Base-by-base conservation (phyloP, 1,140 invertebrate species). In the Paralvinella palmiformis region DNA sequence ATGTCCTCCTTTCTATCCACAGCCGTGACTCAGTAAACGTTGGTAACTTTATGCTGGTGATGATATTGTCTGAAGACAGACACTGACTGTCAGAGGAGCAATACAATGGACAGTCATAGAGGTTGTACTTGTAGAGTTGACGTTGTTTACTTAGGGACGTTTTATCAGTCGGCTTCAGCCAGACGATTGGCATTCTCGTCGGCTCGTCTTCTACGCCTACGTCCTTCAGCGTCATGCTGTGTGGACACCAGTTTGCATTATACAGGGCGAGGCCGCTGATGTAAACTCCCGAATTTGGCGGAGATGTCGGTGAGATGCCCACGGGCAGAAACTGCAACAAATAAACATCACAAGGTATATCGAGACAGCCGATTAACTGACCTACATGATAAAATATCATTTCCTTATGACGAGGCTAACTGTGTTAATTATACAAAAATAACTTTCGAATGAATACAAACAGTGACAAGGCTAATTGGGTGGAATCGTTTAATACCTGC, bases 241-340 rank as follows among this genome's bases (percentile, higher is more conserved):
- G n/a, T n/a, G 56, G 65, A 62, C 78, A 75, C 77, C 77, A 79
- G 17, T 68, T 64, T 41, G 77, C 77, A 67, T 79, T 75, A 58
- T 74, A 65, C 13, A 77, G 63, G 24, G 64, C 59, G 17, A 79
- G 64, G 10, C 73, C 73, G 17, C 67, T 69, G 2, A 78, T 64
- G 44, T 73, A 77, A 10, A 72, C 66, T 7, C 77, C 77, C 53
- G 69, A 63, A 35, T 64, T 50, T 35, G 75, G 71, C 33, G 72
- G 57, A 2, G 59, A 36, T 0, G 66, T 66, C 3, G 77, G 69
- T 7, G 58, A 62, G 7, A 71, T 58, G 1, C 70, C 70, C 44
- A 65, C 44, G 45, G 77, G 75, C 75, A 77, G 75, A 22, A 79
- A 74, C 77, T 79, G 69, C 27, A 65, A 36, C 57, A 50, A n/a